Base-by-base conservation (phyloP, 2,797 vertebrate species). In the Mycteria americana region DNA sequence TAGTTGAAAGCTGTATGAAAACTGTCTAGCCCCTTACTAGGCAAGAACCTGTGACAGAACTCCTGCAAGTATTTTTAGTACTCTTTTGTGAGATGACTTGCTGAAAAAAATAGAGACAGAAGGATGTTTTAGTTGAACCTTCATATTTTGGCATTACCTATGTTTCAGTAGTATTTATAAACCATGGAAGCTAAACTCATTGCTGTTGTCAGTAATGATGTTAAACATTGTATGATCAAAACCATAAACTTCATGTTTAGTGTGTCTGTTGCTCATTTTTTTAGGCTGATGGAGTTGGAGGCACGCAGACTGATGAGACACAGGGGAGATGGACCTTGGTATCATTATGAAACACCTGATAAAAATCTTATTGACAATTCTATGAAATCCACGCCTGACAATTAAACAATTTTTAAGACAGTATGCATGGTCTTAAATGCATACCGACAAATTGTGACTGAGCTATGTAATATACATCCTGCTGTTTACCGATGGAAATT, bases 321-420 rank as follows among this genome's bases (percentile, higher is more conserved):
- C 7, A 98, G 97, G 88, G 99, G 99, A 51, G 99, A 99, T 35
- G 99, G 99, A 13, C 99, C 99, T 17, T 99, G 99, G 99, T 99
- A 97, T 96, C 97, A 98, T 0, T 80, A 95, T 19, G 77, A 97
- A 23, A 99, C 98, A 4, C 33, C 97, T 28, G 97, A 99, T 96
- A 99, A 99, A 97, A 97, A 94, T 19, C 97, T 99, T 6, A 95
- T 99, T 59, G 98, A 99, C 96, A 27, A 98, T 96, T 97, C 97
- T 91, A 81, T 85, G 72, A 99, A 99, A 97, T 69, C 99, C 25
- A 69, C 95, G 39, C 99, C 99, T 68, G 99, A 99, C 97, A 97
- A 98, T 87, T 99, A 98, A 98, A 67, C 22, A n/a, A 30, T 78
- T 76, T 76, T 65, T 63, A 30, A 48, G 51, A 53, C 10, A n/a